These are phyloP conservation scores for Coronaproctus castanopsis DNA, from an alignment of 2,888 invertebrate genomes.

Conservation along the genomic window DNA sequence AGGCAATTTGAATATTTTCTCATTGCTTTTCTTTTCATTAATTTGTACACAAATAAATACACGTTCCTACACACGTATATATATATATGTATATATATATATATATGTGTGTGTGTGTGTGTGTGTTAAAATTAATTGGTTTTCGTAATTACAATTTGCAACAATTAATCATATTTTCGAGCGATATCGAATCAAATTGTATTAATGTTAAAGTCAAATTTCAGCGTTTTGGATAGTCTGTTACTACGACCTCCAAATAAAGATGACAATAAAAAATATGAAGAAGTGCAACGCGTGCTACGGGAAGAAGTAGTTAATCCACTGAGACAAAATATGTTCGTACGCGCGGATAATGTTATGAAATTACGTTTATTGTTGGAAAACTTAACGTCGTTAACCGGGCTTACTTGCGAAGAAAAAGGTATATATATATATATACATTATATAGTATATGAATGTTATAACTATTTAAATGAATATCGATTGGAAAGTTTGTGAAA, in stretches of 20 bases:
- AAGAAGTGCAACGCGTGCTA: constrained; percentile 63
- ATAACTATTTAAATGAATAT: not conserved
- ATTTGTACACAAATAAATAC: too few relatives aligned
- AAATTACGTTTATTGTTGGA: constrained; percentile 71
- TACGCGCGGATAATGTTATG: constrained; percentile 90
- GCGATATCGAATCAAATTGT: too few relatives aligned
- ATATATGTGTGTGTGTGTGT: too few relatives aligned
- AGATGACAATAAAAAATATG: constrained; percentile 35
- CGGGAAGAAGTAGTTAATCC: constrained; percentile 94
- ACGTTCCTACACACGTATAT: too few relatives aligned
- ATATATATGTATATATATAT: too few relatives aligned
- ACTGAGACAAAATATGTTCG: constrained; percentile 68
- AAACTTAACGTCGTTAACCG: constrained; percentile 70
- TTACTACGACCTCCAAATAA: constrained; percentile 43
- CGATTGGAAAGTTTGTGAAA: not conserved
- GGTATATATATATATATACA: constrained; percentile 28
- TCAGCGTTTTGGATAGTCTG: constrained; percentile 70
- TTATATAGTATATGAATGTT: too few relatives aligned
- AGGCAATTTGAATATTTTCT: too few relatives aligned
- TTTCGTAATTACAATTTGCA: too few relatives aligned
- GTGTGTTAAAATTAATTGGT: too few relatives aligned
- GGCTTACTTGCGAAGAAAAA: constrained; percentile 79
- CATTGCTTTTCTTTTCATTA: too few relatives aligned
- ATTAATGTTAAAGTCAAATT: too few relatives aligned
- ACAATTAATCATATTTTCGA: too few relatives aligned